Evolutionary conservation across 2,797 vertebrate species (phyloP), one percentile per base, ranked within the genome.

Genomic region (Atherinosoma microstoma): DNA sequence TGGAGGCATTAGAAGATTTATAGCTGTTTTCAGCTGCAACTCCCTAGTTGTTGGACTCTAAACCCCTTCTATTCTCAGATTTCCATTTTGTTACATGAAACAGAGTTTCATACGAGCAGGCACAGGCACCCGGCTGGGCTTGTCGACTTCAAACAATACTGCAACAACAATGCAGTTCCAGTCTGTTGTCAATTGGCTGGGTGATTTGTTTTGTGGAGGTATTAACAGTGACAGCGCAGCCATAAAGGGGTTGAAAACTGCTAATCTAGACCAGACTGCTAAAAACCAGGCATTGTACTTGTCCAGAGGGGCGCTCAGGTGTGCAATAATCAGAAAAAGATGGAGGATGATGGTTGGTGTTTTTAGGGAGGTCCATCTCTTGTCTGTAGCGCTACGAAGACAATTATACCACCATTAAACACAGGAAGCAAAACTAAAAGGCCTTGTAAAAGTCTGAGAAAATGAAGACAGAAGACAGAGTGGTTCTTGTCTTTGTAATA

Each of bases 251-350:
- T 38, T 67, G 11, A 66, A 87, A 79, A 40, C 59, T 84, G 76
- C 58, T 86, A 87, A 90, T 88, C 56, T 53, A 61, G 38, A 87
- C 58, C 87, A 91, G 83, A 84, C 54, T 83, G 59, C 30, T 51
- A 38, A 70, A 45, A 62, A 47, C 0, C 66, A 64, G 32, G 29
- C 63, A 45, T 56, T 49, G 80, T 70, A 64, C 58, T 72, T 84
- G 78, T 86, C 74, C 64, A 80, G 72, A 91, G 83, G 82, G 87
- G 36, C 2, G 16, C 76, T 92, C 89, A 92, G 86, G 88, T 92
- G 89, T 64, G 59, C 45, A 6, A 75, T 93, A 91, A 92, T 89
- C 82, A 87, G 83, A 86, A 90, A 89, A 93, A 90, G 84, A 87
- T 92, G 91, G 78, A 79, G 40, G 58, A 75, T 47, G 58, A 88